Base-by-base conservation (phyloP, 2,888 invertebrate species). In the Trypoxylon attenuatum region DNA sequence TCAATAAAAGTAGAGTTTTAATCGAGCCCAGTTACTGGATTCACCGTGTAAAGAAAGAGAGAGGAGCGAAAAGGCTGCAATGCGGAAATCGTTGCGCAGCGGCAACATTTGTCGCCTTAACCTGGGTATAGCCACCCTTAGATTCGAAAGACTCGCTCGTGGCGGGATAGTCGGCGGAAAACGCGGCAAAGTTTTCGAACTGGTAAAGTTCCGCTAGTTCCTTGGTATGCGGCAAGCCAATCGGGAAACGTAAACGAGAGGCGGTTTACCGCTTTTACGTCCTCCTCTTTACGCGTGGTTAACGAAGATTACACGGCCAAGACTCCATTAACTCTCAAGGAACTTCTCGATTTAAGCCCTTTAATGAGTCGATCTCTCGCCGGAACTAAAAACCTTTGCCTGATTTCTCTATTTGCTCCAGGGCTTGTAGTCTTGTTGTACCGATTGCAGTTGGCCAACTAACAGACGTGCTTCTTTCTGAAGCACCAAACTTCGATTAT, bases 61-160 rank as follows among this genome's bases (percentile, higher is more conserved):
- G n/a, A n/a, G n/a, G n/a, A n/a, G 33, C 47, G 51, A 23, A 45
- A 2, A 22, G 29, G 39, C 47, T 51, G 15, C 33, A 6, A 39
- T 60, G 42, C 41, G 65, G 33, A 54, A 55, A 73, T 55, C 43
- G 54, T 29, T 50, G 45, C 57, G 54, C 54, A 53, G 47, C 46
- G 42, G 53, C 43, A 21, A 33, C 5, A 53, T 25, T 43, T 52
- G 60, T 43, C 47, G 43, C 60, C 27, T 73, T 55, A 39, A 69
- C 45, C 41, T 47, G 33, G 49, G 15, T 55, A 6, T 18, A 39
- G 42, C 42, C 39, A 54, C 54, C 18, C 38, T 29, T 42, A 54
- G 41, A 23, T 56, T 27, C 41, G 39, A 46, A 19, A 33, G 42
- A 38, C 18, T 21, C 43, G 27, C n/a, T n/a, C n/a, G n/a, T n/a